These are phyloP conservation scores for Helicoverpa assulta DNA, from an alignment of 2,888 invertebrate genomes.

Conservation along the genomic window DNA sequence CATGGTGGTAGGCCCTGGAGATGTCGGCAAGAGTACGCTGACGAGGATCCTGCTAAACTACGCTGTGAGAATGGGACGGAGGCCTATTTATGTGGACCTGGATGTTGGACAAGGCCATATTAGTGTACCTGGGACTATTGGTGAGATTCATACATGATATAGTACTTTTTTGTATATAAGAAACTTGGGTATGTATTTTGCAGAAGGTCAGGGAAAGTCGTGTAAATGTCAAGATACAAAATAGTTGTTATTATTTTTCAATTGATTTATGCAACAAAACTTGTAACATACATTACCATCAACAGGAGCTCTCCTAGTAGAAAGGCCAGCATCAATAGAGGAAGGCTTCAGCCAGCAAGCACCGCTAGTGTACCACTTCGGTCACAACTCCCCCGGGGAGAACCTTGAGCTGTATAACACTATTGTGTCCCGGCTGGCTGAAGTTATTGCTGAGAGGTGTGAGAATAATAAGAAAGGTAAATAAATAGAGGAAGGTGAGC, in stretches of 20 bases:
- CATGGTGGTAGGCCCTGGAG: conserved; percentile 98
- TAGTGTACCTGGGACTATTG: conserved; percentile 97
- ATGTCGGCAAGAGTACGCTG: conserved; percentile 99
- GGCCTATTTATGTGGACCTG: conserved; percentile 98
- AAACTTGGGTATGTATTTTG: no score
- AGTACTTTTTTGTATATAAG: no score
- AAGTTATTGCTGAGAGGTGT: conserved; percentile 95
- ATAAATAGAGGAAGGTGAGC: not conserved
- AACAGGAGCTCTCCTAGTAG: conserved; percentile 95
- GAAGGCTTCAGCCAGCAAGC: conserved; percentile 98
- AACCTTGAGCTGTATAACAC: conserved; percentile 96
- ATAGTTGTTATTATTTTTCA: no score
- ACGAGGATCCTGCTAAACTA: conserved; percentile 97
- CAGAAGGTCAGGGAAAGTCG: no score
- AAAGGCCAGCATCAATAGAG: conserved; percentile 97
- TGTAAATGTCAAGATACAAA: no score
- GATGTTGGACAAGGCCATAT: conserved; percentile 99
- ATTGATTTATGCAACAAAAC: no score
- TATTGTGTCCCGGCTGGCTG: conserved; percentile 95
- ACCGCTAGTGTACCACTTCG: conserved; percentile 98
- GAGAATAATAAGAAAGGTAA: conserved; percentile 96
- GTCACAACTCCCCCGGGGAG: conserved; percentile 93
- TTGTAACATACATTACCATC: not conserved
- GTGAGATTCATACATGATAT: conserved; percentile 74
- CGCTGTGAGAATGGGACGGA: conserved; percentile 96